Percentiles rank a stretch among this genome's conserved stretches.
Evolutionary conservation across 2,113 vertebrate genomes (phyloP).

Genomic region (Mobula birostris): DNA sequence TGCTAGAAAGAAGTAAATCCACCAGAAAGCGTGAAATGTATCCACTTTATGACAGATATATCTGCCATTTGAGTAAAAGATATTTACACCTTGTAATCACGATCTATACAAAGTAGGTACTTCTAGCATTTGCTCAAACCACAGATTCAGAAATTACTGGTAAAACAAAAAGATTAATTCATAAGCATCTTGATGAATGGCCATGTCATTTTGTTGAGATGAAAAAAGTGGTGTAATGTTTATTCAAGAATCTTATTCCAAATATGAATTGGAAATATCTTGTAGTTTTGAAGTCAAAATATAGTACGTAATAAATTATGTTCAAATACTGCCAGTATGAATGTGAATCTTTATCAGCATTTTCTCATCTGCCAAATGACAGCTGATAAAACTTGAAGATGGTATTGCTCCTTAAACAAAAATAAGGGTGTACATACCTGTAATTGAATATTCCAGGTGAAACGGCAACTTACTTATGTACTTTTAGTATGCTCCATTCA

Average conservation of each 20-base stretch:
- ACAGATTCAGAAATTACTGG: not conserved
- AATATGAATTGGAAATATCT: not conserved
- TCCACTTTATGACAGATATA: not conserved
- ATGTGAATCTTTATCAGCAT: not conserved
- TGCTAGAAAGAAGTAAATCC: not conserved
- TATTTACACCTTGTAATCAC: not conserved
- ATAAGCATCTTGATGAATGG: not conserved
- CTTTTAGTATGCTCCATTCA: too few relatives aligned
- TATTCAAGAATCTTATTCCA: not conserved
- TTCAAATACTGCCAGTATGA: not conserved
- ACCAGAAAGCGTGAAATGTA: not conserved
- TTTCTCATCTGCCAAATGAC: not conserved
- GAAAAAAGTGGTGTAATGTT: not conserved
- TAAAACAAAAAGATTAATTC: not conserved
- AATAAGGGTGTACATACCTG: too few relatives aligned
- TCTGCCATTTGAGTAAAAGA: not conserved
- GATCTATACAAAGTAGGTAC: not conserved
- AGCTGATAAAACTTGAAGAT: too few relatives aligned
- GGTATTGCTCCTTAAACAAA: too few relatives aligned
- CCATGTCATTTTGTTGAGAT: not conserved
- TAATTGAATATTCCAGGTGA: too few relatives aligned
- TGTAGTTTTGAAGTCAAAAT: not conserved
- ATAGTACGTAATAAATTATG: not conserved
- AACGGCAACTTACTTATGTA: too few relatives aligned
- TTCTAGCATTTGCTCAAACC: not conserved